Evolutionary conservation across 2,888 invertebrate species (phyloP).

Genomic region (Tipula lateralis): DNA sequence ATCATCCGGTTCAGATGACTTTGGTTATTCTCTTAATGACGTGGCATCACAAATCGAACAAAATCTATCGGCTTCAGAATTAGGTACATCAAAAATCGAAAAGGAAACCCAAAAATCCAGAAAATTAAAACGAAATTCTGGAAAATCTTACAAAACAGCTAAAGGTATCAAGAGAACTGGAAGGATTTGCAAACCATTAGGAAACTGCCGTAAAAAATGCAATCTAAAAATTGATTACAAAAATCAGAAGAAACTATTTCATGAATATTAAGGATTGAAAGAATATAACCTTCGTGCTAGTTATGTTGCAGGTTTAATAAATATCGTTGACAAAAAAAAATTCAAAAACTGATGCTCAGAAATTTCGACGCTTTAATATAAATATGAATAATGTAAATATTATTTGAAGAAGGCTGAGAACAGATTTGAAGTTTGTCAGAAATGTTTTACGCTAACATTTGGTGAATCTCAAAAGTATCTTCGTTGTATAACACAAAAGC

Average conservation of each 20-base stretch:
- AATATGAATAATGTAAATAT: too few species aligned
- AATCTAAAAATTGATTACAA: not conserved
- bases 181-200: not conserved
- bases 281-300: not conserved
- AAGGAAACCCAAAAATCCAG: not conserved
- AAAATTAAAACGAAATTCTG: not conserved
- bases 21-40: not conserved
- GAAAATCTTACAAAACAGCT: not conserved
- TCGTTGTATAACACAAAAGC: not conserved
- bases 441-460: not conserved
- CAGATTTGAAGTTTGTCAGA: not conserved
- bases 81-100: not conserved
- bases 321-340: not conserved
- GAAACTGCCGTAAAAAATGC: not conserved
- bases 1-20: not conserved
- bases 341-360: not conserved
- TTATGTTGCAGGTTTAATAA: not conserved
- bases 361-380: not conserved
- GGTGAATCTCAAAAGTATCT: too few species aligned
- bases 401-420: not conserved
- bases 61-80: not conserved
- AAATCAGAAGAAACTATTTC: not conserved
- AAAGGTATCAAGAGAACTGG: not conserved
- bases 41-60: not conserved
- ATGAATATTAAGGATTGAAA: not conserved